These are phyloP conservation scores for Callinectes sapidus DNA, from an alignment of 2,888 invertebrate genomes.

Conservation along the genomic window DNA sequence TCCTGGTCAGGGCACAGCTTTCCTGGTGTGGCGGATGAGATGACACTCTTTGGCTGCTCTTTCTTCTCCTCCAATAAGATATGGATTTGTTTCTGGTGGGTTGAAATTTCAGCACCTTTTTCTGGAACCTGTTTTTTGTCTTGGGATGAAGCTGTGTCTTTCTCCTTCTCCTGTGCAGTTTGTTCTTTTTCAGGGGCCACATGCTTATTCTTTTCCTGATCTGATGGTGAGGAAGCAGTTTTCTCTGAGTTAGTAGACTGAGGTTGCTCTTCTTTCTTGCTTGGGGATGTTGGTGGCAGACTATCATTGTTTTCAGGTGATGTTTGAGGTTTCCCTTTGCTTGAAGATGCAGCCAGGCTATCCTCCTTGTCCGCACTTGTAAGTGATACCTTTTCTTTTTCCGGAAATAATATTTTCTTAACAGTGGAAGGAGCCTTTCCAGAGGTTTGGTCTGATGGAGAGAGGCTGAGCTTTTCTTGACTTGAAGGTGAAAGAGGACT, in stretches of 20 bases:
- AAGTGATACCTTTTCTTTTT: not conserved
- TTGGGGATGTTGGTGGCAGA: not conserved
- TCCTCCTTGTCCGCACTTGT: not conserved
- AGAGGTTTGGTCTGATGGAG: not conserved
- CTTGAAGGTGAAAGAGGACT: not conserved
- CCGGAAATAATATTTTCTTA: not conserved
- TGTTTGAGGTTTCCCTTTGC: not conserved
- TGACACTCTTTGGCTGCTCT: not conserved
- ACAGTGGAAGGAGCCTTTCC: not conserved
- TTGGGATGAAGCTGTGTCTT: not conserved
- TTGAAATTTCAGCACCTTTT: not conserved
- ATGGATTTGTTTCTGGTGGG: not conserved
- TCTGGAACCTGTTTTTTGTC: constrained; percentile 5
- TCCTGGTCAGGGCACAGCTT: not conserved
- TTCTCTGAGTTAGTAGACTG: not conserved
- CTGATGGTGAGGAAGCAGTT: not conserved
- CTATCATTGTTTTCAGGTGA: not conserved
- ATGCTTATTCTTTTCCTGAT: not conserved
- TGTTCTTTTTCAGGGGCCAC: not conserved
- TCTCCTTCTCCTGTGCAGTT: not conserved
- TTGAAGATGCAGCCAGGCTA: not conserved
- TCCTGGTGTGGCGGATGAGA: not conserved
- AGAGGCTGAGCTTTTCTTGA: not conserved
- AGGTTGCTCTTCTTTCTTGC: not conserved
- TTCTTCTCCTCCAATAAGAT: not conserved